Conservation (phyloP, 92 coral and sea anemone genomes). For the Epizoanthus scotinus region DNA sequence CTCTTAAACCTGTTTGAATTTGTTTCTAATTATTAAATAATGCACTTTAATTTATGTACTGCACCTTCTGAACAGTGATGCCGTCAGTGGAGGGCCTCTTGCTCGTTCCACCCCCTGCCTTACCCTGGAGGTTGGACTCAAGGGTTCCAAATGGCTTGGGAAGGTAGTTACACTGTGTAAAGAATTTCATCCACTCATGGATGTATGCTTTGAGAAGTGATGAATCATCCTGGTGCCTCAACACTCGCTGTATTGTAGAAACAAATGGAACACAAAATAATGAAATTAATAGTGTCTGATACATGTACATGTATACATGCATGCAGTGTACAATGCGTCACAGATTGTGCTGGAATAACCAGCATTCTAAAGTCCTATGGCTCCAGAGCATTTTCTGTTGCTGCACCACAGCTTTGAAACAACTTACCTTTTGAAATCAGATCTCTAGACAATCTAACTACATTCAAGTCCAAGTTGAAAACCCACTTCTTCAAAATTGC, state of each 20-base stretch:
- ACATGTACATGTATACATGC: no score
- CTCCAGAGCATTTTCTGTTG: no score
- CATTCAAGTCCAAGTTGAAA: no score
- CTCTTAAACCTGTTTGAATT: no score
- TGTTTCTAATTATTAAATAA: not conserved
- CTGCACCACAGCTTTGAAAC: no score
- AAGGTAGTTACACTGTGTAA: conserved; percentile 91
- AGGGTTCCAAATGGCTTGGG: conserved; percentile 92
- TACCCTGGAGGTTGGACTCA: conserved; percentile 87
- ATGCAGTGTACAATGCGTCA: no score
- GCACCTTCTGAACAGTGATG: conserved; percentile 82
- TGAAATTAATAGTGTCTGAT: no score
- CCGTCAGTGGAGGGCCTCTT: conserved; percentile 81
- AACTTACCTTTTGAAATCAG: no score
- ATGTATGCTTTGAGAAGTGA: conserved; percentile 87
- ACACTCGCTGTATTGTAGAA: conserved; percentile 64
- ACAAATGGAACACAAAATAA: not conserved
- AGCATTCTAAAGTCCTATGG: not conserved
- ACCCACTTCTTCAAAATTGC: no score
- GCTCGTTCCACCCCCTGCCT: conserved; percentile 83
- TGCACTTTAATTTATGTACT: not conserved
- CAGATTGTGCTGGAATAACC: no score
- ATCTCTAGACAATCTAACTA: no score
- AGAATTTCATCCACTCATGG: conserved; percentile 93
- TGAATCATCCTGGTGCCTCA: conserved; percentile 86